A percentile compares a stretch with the other conserved stretches of the same genome.
These are phyloP conservation scores for Mimachlamys varia DNA, from an alignment of 2,888 invertebrate genomes.

Conservation along the genomic window DNA sequence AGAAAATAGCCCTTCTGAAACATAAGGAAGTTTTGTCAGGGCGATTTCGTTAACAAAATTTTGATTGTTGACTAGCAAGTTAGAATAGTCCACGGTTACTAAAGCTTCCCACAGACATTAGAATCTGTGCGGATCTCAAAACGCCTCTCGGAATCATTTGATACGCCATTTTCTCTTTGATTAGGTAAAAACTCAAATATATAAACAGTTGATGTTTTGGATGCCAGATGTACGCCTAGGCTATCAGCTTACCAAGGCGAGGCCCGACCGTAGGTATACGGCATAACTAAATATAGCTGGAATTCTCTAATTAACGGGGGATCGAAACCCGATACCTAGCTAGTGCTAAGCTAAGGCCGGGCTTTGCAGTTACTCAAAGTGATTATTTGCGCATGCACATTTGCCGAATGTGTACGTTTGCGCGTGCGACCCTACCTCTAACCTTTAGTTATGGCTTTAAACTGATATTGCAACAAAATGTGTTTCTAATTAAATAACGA, in stretches of 20 bases:
- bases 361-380: constrained; percentile 3
- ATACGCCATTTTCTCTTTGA: neutral
- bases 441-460: constrained; percentile 1
- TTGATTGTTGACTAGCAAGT: too few species aligned
- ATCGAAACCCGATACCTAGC: neutral
- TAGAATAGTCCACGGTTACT: neutral
- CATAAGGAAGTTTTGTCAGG: too few species aligned
- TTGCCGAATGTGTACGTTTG: neutral
- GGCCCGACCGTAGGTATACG: neutral
- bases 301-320: constrained; percentile 23
- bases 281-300: constrained; percentile 27
- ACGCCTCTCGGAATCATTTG: neutral
- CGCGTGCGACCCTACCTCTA: neutral
- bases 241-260: constrained; percentile 10
- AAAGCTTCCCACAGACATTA: neutral
- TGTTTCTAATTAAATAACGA: constrained; percentile 3
- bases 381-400: constrained; percentile 32
- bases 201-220: constrained; percentile 32
- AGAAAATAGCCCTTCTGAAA: too few species aligned
- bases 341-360: neutral
- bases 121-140: neutral
- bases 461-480: neutral
- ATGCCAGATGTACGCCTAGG: neutral
- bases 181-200: constrained; percentile 32
- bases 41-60: too few species aligned